A percentile compares a stretch with the other conserved stretches of the same genome.
Conservation (phyloP, 2,888 invertebrate species). For the Callinectes sapidus region DNA sequence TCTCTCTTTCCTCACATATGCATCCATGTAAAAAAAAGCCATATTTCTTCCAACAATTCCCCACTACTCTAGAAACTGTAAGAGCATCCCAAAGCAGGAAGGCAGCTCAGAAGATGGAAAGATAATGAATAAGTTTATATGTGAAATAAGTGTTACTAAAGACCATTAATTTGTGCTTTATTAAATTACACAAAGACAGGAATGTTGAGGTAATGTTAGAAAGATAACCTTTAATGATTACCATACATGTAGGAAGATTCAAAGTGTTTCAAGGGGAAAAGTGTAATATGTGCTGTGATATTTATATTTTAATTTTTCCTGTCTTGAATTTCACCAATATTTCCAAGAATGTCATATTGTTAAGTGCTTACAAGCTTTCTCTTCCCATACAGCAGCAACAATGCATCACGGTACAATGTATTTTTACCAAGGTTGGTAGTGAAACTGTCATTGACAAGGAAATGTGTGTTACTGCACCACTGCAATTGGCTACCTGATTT, state of each 20-base stretch:
- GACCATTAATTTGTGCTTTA: no score
- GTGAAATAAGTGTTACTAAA: no score
- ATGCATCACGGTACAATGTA: constrained; percentile 31
- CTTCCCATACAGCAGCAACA: constrained; percentile 46
- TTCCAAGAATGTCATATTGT: background rate
- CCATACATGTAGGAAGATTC: background rate
- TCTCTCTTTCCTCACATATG: no score
- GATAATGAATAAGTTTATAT: no score
- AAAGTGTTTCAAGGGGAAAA: background rate
- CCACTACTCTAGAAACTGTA: no score
- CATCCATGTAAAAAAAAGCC: no score
- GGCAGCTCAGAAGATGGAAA: no score
- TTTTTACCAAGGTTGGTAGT: constrained; percentile 44
- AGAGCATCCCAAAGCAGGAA: no score
- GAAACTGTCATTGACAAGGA: background rate
- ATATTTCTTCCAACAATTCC: no score
- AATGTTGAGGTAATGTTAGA: background rate
- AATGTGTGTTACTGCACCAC: constrained; percentile 4
- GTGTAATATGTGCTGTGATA: background rate
- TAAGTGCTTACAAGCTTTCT: constrained; percentile 12
- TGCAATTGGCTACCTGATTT: constrained; percentile 24
- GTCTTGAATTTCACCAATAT: background rate
- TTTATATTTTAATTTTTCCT: background rate
- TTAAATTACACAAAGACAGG: background rate
- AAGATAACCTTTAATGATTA: background rate